Evolutionary conservation across 2,888 invertebrate species (phyloP).

Genomic region (Serripes groenlandicus): DNA sequence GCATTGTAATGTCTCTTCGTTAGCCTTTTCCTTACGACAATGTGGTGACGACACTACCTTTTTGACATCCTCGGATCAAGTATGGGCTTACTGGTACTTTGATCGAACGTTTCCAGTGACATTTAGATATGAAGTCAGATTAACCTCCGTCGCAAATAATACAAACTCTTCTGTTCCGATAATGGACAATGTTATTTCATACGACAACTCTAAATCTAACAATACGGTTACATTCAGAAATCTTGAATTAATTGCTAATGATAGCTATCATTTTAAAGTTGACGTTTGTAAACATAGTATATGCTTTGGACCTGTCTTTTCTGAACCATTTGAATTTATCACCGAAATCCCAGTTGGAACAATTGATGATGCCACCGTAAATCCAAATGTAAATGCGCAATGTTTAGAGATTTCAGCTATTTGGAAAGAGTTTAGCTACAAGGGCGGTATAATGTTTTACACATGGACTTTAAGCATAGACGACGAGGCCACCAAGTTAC

Average conservation of each 20-base stretch:
- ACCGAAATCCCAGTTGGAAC: background rate
- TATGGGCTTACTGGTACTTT: conserved; percentile 1
- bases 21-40: background rate
- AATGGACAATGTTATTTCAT: background rate
- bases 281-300: background rate
- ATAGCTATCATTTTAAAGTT: background rate
- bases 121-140: background rate
- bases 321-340: background rate
- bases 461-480: conserved; percentile 18
- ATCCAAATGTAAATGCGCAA: background rate
- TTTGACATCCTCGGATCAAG: background rate
- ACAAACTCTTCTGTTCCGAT: background rate
- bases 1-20: background rate
- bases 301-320: background rate
- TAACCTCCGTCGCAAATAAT: background rate
- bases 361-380: background rate
- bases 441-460: background rate
- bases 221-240: background rate
- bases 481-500: background rate
- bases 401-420: background rate
- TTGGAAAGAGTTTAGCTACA: background rate
- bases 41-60: background rate
- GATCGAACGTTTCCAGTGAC: background rate
- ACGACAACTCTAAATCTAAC: background rate
- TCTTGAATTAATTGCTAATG: background rate